Base-by-base conservation (phyloP, 2,888 invertebrate species). In the Luperina testacea region DNA sequence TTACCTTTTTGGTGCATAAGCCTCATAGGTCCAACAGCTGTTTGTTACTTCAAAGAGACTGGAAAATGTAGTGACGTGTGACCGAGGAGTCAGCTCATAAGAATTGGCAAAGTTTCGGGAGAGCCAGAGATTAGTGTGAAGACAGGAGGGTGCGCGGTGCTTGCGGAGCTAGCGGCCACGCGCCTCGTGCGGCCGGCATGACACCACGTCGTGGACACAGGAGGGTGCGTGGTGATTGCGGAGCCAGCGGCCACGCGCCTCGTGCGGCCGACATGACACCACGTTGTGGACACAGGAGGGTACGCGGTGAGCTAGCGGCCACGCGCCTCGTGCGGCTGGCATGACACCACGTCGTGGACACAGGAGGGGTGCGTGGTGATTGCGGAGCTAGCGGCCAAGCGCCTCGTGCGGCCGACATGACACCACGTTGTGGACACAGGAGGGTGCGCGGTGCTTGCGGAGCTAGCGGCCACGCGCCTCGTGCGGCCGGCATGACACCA, bases 201-300 rank as follows among this genome's bases (percentile, higher is more conserved):
- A 63, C 71, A 53, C 72, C 45, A 57, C 59, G 32, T 42, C 83
- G 87, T 86, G 84, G 84, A 75, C 84, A 78, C 67, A 78, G 71
- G 70, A 71, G 70, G 57, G 74, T 68, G 75, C 38, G 38, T 6
- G 7, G 38, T 38, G 38, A 6, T 38, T 38, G 38, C 5, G 38
- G 38, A 6, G 38, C 38, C 6, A n/a, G 51, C 24, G 20, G 17
- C 3, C 45, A 15, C 15, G 63, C 32, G 69, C 6, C 5, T 24
- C 38, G 11, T 17, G 75, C 38, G 32, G 45, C 61, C 65, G 45
- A 2, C 80, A 74, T 71, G 80, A 63, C 71, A 53, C 72, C 45
- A 57, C 59, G 24, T 48, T 83, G 87, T 86, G 84, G 84, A 75
- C 84, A 78, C 67, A 78, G 71, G 70, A 69, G 70, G 38, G 38